Conservation (phyloP, 2,888 invertebrate genomes). For the Bunonema sp. region DNA sequence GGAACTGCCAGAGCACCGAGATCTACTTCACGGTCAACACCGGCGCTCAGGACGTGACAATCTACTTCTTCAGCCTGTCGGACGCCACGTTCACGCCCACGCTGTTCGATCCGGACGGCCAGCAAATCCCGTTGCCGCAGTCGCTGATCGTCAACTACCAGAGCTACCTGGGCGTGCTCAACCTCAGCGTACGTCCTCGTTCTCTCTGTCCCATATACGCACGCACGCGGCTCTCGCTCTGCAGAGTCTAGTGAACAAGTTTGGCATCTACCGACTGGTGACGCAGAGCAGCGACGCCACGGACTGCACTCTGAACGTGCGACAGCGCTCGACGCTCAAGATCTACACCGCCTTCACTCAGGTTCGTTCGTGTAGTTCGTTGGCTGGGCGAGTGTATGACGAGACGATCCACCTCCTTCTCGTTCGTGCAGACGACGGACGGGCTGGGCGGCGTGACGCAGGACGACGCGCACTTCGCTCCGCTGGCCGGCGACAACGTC, state of each 20-base stretch:
- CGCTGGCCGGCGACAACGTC: constrained; percentile 9
- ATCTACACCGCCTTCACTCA: constrained; percentile 8
- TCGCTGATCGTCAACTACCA: constrained; percentile 15
- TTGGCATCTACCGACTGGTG: too few species aligned
- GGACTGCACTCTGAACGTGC: constrained; percentile 16
- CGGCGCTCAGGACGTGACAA: constrained; percentile 21
- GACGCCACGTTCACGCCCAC: too few species aligned
- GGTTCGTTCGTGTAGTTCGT: neutral
- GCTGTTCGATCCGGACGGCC: constrained; percentile 5
- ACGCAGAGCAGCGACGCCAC: too few species aligned
- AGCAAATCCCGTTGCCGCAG: constrained; percentile 9
- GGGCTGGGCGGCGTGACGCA: constrained; percentile 15
- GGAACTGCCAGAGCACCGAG: constrained; percentile 13
- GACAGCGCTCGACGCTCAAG: constrained; percentile 18
- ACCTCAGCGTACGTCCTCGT: constrained; percentile 6
- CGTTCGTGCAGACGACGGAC: constrained; percentile 8
- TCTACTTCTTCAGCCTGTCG: constrained; percentile 19
- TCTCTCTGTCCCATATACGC: too few species aligned
- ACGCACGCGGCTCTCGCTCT: too few species aligned
- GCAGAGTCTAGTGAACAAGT: too few species aligned
- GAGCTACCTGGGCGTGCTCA: constrained; percentile 19
- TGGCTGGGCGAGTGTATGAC: neutral
- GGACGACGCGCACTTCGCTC: constrained; percentile 20
- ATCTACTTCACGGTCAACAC: constrained; percentile 16
- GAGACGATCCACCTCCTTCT: neutral